phyloP scores from a whole-genome alignment of 2,888 invertebrate genomes.

The Pomacea canaliculata region DNA sequence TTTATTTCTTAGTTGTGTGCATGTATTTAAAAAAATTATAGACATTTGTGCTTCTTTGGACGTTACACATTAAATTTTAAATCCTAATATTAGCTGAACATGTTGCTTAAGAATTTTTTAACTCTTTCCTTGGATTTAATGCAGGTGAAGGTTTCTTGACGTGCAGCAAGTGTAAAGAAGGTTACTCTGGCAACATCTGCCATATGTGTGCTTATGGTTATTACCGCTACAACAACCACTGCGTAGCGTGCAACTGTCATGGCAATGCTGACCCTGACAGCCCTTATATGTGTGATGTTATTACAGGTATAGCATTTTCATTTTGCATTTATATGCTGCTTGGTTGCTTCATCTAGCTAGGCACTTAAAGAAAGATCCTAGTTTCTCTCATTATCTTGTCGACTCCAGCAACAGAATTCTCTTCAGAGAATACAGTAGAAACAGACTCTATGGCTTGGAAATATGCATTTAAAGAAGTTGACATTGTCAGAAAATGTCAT shows the following conservation, averaged over 20 bases:
- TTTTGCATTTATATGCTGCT: not conserved
- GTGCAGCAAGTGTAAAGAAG: conserved; percentile 48
- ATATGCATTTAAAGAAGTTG: not conserved
- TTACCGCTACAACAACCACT: conserved; percentile 42
- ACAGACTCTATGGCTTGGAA: not conserved
- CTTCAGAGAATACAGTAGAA: too few species aligned
- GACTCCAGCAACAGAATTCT: too few species aligned
- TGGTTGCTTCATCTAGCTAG: not conserved
- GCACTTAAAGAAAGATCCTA: too few species aligned
- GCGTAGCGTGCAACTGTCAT: conserved; percentile 48
- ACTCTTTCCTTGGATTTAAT: conserved; percentile 4
- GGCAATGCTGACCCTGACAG: conserved; percentile 37
- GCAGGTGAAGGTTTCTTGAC: conserved; percentile 51
- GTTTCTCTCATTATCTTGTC: too few species aligned
- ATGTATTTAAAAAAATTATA: too few species aligned
- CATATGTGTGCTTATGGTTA: conserved; percentile 56
- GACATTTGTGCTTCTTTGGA: too few species aligned
- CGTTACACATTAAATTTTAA: too few species aligned
- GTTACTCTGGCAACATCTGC: conserved; percentile 56
- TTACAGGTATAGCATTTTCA: conserved; percentile 38
- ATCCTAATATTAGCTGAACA: too few species aligned
- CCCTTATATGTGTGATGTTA: conserved; percentile 43
- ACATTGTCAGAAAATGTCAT: not conserved
- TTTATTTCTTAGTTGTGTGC: too few species aligned
- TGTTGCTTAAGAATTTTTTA: too few species aligned